These are phyloP conservation scores for Cyclargus thomasi DNA, from an alignment of 1,140 invertebrate genomes.

Conservation along the genomic window DNA sequence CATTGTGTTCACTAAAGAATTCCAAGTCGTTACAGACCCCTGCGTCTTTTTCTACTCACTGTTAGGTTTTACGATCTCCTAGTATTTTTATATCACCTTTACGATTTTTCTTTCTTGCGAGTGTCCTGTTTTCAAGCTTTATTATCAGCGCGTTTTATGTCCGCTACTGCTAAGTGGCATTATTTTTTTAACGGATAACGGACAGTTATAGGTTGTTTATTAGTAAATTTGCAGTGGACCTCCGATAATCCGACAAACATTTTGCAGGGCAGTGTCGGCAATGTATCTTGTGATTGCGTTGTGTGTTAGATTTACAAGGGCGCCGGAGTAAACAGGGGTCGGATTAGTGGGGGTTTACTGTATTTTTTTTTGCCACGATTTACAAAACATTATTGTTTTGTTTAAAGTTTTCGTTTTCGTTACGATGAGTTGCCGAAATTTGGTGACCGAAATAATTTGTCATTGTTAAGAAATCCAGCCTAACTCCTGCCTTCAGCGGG, in stretches of 20 bases:
- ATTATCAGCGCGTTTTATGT: neutral
- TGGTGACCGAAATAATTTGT: neutral
- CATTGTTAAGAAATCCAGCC: neutral
- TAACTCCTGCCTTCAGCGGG: neutral
- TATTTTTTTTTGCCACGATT: neutral
- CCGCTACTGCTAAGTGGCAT: neutral
- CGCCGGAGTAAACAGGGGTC: too few relatives aligned
- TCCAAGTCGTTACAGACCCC: constrained; percentile 1
- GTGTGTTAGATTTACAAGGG: too few relatives aligned
- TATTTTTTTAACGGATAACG: too few relatives aligned
- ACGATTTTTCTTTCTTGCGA: neutral
- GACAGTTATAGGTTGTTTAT: neutral
- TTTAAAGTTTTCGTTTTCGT: too few relatives aligned
- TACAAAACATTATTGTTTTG: neutral
- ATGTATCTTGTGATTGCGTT: too few relatives aligned
- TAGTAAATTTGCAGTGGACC: too few relatives aligned
- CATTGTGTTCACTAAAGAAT: neutral
- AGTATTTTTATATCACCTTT: constrained; percentile 7
- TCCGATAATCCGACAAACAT: too few relatives aligned
- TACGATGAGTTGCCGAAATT: too few relatives aligned
- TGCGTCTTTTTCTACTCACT: constrained; percentile 11
- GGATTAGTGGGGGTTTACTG: too few relatives aligned
- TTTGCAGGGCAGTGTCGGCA: too few relatives aligned
- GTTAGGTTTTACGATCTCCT: constrained; percentile 6
- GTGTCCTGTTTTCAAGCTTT: neutral